Evolutionary conservation across 2,797 vertebrate species (phyloP).

Genomic region (Nothura maculosa): DNA sequence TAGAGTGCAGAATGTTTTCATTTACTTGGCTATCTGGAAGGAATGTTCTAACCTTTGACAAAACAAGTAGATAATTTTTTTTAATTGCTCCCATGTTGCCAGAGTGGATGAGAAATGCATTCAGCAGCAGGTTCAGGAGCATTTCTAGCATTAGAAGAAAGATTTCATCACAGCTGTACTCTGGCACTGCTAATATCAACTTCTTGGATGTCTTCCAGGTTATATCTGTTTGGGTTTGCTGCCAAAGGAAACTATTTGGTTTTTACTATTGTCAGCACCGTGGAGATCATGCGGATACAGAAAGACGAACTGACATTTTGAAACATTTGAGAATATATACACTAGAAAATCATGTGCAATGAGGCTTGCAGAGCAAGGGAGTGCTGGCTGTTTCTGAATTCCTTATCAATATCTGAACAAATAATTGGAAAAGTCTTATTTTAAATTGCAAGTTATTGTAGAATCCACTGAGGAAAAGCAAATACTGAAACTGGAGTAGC

Average conservation of each 20-base stretch:
- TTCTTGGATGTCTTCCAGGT: constrained; percentile 42
- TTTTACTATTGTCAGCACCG: constrained; percentile 58
- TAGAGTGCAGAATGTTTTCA: background rate
- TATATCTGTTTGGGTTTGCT: constrained; percentile 32
- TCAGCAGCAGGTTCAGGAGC: constrained; percentile 9
- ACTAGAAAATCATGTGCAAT: background rate
- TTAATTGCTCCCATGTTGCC: background rate
- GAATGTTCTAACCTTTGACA: background rate
- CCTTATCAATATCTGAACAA: background rate
- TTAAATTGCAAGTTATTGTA: background rate
- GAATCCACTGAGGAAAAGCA: background rate
- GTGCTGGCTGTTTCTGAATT: background rate
- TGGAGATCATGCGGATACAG: background rate
- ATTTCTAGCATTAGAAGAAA: constrained; percentile 17
- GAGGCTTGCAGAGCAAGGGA: background rate
- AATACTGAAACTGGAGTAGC: background rate
- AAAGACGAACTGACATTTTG: background rate
- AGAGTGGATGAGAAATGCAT: background rate
- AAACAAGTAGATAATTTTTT: background rate
- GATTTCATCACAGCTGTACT: constrained; percentile 2
- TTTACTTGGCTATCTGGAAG: background rate
- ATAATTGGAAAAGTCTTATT: background rate
- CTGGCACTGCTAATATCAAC: background rate
- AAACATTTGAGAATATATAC: background rate
- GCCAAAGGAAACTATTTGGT: constrained; percentile 44